Evolutionary conservation across 2,888 invertebrate genomes (phyloP).

Genomic region (Platycheirus albimanus): DNA sequence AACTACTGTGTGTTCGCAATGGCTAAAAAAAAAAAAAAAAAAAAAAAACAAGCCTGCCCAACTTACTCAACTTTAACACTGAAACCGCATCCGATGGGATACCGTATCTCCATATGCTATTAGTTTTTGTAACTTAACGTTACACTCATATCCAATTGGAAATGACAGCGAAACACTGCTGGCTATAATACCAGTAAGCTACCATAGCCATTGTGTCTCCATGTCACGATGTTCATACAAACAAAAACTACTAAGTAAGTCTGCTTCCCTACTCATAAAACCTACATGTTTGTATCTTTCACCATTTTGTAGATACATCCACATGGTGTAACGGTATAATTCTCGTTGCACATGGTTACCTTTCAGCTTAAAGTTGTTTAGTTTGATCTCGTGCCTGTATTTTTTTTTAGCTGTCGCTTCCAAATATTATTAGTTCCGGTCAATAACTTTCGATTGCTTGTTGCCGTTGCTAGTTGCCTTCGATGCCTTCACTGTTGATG

Average conservation of each 20-base stretch:
- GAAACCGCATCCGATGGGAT: constrained; percentile 19
- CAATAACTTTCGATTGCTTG: constrained; percentile 70
- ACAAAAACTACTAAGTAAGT: constrained; percentile 4
- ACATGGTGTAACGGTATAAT: constrained; percentile 36
- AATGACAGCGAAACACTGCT: constrained; percentile 63
- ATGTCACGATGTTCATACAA: constrained; percentile 40
- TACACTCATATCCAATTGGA: constrained; percentile 60
- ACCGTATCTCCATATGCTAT: not conserved
- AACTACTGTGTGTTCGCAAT: constrained; percentile 33
- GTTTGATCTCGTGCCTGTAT: constrained; percentile 31
- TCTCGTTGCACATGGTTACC: constrained; percentile 69
- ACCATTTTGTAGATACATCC: not conserved
- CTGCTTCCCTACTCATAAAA: not conserved
- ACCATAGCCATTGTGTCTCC: constrained; percentile 41
- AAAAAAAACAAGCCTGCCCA: constrained; percentile 24
- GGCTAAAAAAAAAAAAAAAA: constrained; percentile 4
- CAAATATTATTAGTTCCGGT: constrained; percentile 73
- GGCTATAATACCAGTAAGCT: constrained; percentile 4
- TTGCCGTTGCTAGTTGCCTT: constrained; percentile 11
- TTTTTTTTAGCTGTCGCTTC: constrained; percentile 43
- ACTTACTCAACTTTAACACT: constrained; percentile 43
- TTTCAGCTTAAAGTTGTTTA: constrained; percentile 42
- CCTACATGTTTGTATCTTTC: constrained; percentile 28
- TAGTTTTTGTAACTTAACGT: no score
- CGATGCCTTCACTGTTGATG: no score